These are phyloP conservation scores for Gymnobelideus leadbeateri DNA, from an alignment of 2,113 vertebrate genomes.

Conservation along the genomic window DNA sequence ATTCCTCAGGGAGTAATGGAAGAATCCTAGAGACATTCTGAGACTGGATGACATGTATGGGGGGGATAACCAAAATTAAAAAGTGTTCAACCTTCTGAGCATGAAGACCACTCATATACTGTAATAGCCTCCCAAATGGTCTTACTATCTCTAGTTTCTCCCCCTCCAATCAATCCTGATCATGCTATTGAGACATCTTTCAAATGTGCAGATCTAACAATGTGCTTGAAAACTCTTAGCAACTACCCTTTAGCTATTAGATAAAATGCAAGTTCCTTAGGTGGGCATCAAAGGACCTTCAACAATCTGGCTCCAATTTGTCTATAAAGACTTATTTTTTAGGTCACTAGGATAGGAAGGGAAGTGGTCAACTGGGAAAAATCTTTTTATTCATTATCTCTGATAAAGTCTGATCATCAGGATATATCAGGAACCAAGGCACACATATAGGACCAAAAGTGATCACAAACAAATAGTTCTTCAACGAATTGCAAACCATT, in stretches of 20 bases:
- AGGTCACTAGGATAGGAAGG: not conserved
- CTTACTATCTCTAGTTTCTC: not conserved
- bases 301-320: not conserved
- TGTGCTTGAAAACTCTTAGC: not conserved
- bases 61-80: not conserved
- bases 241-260: not conserved
- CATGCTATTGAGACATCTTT: not conserved
- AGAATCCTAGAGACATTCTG: not conserved
- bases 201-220: not conserved
- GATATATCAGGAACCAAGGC: not conserved
- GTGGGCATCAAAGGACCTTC: not conserved
- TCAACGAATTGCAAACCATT: not conserved
- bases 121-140: not conserved
- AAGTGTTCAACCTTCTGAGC: not conserved
- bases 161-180: not conserved
- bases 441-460: not conserved
- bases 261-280: not conserved
- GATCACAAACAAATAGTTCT: not conserved
- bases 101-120: not conserved
- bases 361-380: not conserved
- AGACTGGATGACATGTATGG: not conserved
- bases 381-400: not conserved
- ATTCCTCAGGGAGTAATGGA: not conserved
- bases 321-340: not conserved
- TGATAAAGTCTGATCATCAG: not conserved